Evolutionary conservation across 2,888 invertebrate genomes (phyloP).

Genomic region (Ennomos fuscantarius): DNA sequence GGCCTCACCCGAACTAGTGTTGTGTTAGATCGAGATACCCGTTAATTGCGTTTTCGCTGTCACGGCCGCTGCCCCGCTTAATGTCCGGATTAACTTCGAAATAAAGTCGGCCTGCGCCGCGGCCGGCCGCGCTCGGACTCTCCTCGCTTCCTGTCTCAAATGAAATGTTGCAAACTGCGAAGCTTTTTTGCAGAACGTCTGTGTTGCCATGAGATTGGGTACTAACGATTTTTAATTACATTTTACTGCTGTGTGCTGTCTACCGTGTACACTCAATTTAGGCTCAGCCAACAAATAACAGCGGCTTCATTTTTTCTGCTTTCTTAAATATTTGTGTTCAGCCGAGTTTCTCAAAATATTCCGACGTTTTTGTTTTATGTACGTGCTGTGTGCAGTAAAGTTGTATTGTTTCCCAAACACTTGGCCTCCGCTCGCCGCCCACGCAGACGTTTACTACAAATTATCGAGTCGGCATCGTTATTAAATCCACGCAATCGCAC

Average conservation of each 20-base stretch:
- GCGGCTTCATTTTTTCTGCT: neutral
- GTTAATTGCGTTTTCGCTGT: slow-evolving; percentile 81
- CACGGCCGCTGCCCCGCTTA: slow-evolving; percentile 78
- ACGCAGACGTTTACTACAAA: slow-evolving; percentile 31
- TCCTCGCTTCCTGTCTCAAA: slow-evolving; percentile 7
- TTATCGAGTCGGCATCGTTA: slow-evolving; percentile 35
- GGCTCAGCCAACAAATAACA: neutral
- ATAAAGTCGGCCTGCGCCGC: slow-evolving; percentile 40
- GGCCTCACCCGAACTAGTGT: slow-evolving; percentile 40
- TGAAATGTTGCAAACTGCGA: slow-evolving; percentile 8
- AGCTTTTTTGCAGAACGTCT: slow-evolving; percentile 2
- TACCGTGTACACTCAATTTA: neutral
- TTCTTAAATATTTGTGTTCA: no score
- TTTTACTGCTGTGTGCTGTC: slow-evolving; percentile 4
- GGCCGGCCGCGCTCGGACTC: slow-evolving; percentile 1
- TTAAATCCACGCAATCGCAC: slow-evolving; percentile 36
- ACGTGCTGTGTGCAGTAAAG: neutral
- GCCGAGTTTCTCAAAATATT: no score
- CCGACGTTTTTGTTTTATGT: no score
- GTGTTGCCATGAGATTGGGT: slow-evolving; percentile 5
- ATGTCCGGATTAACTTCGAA: slow-evolving; percentile 71
- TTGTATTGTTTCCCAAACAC: slow-evolving; percentile 26
- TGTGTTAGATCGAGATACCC: slow-evolving; percentile 59
- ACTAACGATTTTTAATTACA: slow-evolving; percentile 4
- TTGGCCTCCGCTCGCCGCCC: slow-evolving; percentile 29